These are phyloP conservation scores for Arion vulgaris DNA, from an alignment of 1,140 invertebrate species.

Conservation along the genomic window DNA sequence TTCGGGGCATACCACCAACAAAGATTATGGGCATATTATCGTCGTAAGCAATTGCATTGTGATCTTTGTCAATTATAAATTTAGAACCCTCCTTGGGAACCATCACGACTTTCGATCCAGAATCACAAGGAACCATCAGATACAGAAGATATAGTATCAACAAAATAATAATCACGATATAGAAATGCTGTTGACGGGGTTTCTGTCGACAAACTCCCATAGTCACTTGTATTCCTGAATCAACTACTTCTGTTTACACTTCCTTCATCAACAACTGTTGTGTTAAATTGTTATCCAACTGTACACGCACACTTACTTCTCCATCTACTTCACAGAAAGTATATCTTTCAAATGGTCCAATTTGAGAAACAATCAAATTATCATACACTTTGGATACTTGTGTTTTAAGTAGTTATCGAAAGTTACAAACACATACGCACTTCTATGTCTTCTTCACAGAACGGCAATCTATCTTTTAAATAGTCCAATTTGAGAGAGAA, in stretches of 20 bases:
- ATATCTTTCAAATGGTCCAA: too few relatives aligned
- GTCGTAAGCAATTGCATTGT: slow-evolving; percentile 73
- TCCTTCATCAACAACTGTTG: too few relatives aligned
- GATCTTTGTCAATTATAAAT: slow-evolving; percentile 56
- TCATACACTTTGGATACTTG: too few relatives aligned
- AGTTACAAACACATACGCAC: too few relatives aligned
- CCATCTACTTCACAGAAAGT: too few relatives aligned
- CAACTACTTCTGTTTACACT: neutral
- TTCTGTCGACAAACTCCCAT: slow-evolving; percentile 33
- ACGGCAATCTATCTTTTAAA: too few relatives aligned
- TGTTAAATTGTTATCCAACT: too few relatives aligned
- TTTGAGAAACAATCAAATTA: too few relatives aligned
- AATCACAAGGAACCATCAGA: slow-evolving; percentile 46
- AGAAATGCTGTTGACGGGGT: slow-evolving; percentile 17
- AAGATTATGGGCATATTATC: slow-evolving; percentile 94
- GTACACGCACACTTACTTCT: too few relatives aligned
- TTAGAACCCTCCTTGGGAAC: slow-evolving; percentile 56
- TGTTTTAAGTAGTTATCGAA: too few relatives aligned
- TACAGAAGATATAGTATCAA: slow-evolving; percentile 40
- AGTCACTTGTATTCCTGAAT: neutral
- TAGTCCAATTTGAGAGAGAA: too few relatives aligned
- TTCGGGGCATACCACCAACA: slow-evolving; percentile 96
- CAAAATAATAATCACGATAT: slow-evolving; percentile 11
- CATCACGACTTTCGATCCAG: slow-evolving; percentile 54
- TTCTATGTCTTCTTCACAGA: too few relatives aligned